Evolutionary conservation across 2,888 invertebrate species (phyloP).

Genomic region (Chelonus formosanus): DNA sequence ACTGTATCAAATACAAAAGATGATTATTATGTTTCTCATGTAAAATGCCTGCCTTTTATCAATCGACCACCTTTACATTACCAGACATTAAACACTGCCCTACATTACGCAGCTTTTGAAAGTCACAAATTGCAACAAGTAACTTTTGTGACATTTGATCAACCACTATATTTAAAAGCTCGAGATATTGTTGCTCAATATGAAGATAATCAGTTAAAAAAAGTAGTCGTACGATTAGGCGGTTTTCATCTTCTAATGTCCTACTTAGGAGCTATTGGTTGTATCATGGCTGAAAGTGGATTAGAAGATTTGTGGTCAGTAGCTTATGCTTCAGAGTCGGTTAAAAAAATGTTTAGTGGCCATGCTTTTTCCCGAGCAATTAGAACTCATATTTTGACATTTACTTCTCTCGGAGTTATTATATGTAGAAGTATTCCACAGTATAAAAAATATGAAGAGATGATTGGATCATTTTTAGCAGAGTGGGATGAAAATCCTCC

Average conservation of each 20-base stretch:
- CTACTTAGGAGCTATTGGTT: constrained; percentile 35
- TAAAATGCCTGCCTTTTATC: constrained; percentile 24
- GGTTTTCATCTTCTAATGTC: constrained; percentile 39
- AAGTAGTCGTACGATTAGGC: constrained; percentile 27
- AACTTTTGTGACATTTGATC: constrained; percentile 18
- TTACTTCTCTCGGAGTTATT: constrained; percentile 30
- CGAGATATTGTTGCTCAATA: neutral
- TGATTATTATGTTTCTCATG: constrained; percentile 6
- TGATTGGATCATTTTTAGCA: constrained; percentile 17
- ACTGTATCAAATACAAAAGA: neutral
- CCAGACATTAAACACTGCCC: constrained; percentile 13
- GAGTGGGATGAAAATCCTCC: constrained; percentile 21
- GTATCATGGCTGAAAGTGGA: constrained; percentile 39
- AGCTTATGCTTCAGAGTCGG: constrained; percentile 34
- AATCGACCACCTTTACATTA: constrained; percentile 24
- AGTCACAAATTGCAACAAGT: constrained; percentile 8
- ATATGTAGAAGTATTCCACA: constrained; percentile 17
- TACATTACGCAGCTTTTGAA: constrained; percentile 13
- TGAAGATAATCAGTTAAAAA: neutral
- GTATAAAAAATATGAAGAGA: constrained; percentile 20
- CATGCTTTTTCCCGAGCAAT: constrained; percentile 34
- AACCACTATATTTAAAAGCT: constrained; percentile 17
- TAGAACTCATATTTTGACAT: constrained; percentile 36
- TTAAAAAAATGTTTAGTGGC: constrained; percentile 30
- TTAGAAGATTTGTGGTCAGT: constrained; percentile 37